Base-by-base conservation (phyloP, 2,888 invertebrate species). In the Patella pellucida region DNA sequence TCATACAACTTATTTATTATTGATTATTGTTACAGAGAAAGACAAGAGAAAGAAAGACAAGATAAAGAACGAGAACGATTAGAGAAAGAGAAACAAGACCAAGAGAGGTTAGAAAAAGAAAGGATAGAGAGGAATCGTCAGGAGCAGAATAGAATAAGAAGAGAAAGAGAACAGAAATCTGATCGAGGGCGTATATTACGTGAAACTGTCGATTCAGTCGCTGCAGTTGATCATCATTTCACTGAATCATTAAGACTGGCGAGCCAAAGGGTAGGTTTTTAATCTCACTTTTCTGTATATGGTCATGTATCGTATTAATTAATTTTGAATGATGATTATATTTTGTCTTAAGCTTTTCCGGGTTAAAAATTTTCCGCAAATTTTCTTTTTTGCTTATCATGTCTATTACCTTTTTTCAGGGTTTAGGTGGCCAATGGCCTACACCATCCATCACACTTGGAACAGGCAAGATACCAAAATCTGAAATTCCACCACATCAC, bases 201-300 rank as follows among this genome's bases (percentile, higher is more conserved):
- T 19, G 88, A 87, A 73, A 84, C 87, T 0, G 82, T 76, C 23
- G 87, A 88, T 72, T 85, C 89, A 0, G 82, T 84, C 67, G 89
- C 88, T 14, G 89, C 90, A 31, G 90, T 97, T 78, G 94, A 96
- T 86, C 95, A 96, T 91, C 97, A 97, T 92, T 97, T 97, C 91
- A 95, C 95, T 89, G 96, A 96, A 92, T 96, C 96, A 81, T 93
- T 96, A 51, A 79, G 85, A 68, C 73, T 85, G 52, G 85, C 85
- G 27, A 85, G 82, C 76, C 86, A 86, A 72, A 78, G 83, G 83
- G 87, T 87, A 78, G 74, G 83, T 76, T 69, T 41, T 77, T 69
- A 54, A 69, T 77, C 16, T n/a, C 68, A 68, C 5, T 31, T 41
- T 31, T 16, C 41, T 68, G 68, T 41, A 68, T 41, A 16, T 15